Conservation (phyloP, 2,888 invertebrate genomes). For the Ganaspis brasiliensis region DNA sequence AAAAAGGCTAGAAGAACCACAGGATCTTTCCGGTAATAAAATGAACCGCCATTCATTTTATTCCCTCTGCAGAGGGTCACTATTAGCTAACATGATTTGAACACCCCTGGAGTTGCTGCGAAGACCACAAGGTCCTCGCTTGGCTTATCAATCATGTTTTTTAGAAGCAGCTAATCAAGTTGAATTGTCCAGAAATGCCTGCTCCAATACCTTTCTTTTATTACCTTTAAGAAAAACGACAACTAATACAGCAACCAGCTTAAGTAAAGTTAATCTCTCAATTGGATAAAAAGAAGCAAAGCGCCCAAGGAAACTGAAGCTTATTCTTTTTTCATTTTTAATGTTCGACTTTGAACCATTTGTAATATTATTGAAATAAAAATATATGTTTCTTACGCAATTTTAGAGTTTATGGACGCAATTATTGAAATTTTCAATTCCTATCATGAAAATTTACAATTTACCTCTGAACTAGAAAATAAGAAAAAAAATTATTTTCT, state of each 20-base stretch:
- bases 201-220: conserved; percentile 55
- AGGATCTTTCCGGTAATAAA: conserved; percentile 61
- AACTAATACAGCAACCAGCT: conserved; percentile 41
- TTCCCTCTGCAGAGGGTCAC: conserved; percentile 56
- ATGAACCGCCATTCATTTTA: conserved; percentile 61
- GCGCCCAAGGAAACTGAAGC: too few species aligned
- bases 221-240: conserved; percentile 40
- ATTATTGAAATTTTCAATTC: too few species aligned
- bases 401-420: too few species aligned
- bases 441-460: too few species aligned
- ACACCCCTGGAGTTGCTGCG: conserved; percentile 52
- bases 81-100: conserved; percentile 64
- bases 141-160: conserved; percentile 68
- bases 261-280: conserved; percentile 50
- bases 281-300: background rate
- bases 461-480: too few species aligned
- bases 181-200: conserved; percentile 64
- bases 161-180: conserved; percentile 60
- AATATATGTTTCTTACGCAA: too few species aligned
- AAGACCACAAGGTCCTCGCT: conserved; percentile 32
- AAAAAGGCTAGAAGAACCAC: conserved; percentile 56
- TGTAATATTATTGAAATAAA: too few species aligned
- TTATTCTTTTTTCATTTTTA: too few species aligned
- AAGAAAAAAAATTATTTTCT: too few species aligned
- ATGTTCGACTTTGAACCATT: too few species aligned